A percentile compares a stretch with the other conserved stretches of the same genome.
Conservation (phyloP, 2,797 vertebrate genomes). For the Crocodylus rhombifer region DNA sequence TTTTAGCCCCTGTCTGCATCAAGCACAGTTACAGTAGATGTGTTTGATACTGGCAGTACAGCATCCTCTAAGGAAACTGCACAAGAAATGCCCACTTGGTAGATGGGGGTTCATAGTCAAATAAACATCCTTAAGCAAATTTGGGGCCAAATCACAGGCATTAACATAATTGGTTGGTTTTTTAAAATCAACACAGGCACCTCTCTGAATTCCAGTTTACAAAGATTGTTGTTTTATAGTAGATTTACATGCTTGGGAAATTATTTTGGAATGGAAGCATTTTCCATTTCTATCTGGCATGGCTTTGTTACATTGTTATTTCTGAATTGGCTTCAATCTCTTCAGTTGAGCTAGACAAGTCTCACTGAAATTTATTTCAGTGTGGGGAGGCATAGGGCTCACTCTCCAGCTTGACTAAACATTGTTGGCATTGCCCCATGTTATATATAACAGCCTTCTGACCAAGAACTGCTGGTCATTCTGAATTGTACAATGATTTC, state of each 20-base stretch:
- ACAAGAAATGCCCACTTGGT: background rate
- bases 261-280: background rate
- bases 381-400: too few species aligned
- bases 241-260: background rate
- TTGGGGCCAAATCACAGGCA: background rate
- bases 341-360: background rate
- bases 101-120: background rate
- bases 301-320: background rate
- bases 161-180: background rate
- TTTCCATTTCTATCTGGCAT: background rate
- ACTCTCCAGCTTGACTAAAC: too few species aligned
- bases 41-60: background rate
- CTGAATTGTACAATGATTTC: background rate
- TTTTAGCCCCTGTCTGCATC: background rate
- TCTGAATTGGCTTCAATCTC: background rate
- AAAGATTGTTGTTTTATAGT: too few species aligned
- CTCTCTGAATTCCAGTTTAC: background rate
- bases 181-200: background rate
- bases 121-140: background rate
- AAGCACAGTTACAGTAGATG: background rate
- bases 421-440: background rate
- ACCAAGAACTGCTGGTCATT: background rate
- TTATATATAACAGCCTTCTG: background rate
- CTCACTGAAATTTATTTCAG: background rate
- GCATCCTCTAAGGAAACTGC: background rate